Evolutionary conservation across 2,888 invertebrate species (phyloP), one percentile per base, ranked within the genome.

Genomic region (Drymonia ruficornis): DNA sequence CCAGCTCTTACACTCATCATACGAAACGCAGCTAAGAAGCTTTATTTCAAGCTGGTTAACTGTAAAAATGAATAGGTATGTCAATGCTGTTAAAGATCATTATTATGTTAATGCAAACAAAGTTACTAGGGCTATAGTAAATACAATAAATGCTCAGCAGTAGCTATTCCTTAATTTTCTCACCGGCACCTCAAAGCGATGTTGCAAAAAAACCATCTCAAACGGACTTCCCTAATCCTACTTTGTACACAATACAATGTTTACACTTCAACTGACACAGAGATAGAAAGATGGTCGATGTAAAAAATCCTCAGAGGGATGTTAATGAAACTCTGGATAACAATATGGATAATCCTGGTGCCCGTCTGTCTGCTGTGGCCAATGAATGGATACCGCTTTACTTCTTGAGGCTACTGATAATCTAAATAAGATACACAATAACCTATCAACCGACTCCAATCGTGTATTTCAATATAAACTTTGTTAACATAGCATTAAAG

Each of bases 241-340:
- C 61, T 64, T 60, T 47, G 36, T 68, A 73, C 78, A 85, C 82
- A 87, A 86, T 83, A 75, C 65, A 59, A 78, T 78, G 76, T 85
- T 87, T 85, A 87, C 87, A 81, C 85, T 86, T 73, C 80, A 84
- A 67, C 66, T 70, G 75, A 78, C 76, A 80, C 70, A 80, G 75
- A 80, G 72, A 53, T 77, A 78, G 60, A 70, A 72, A 70, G 63
- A 59, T 59, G 59, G 55, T 19, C 12, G 49, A 47, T 49, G 57
- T 60, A 66, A 70, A 74, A 68, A 59, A 67, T 67, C 68, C 70
- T 61, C 56, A 67, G 63, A 74, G 74, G 51, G 58, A 56, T 79
- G 79, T 82, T 86, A 86, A 85, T 86, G 84, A 86, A 86, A 84
- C 76, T 71, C 47, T 51, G 55, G 73, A 78, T 75, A 71, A 82